Evolutionary conservation across 2,888 invertebrate species (phyloP), one percentile per base, ranked within the genome.

Genomic region (Apotomis capreana): DNA sequence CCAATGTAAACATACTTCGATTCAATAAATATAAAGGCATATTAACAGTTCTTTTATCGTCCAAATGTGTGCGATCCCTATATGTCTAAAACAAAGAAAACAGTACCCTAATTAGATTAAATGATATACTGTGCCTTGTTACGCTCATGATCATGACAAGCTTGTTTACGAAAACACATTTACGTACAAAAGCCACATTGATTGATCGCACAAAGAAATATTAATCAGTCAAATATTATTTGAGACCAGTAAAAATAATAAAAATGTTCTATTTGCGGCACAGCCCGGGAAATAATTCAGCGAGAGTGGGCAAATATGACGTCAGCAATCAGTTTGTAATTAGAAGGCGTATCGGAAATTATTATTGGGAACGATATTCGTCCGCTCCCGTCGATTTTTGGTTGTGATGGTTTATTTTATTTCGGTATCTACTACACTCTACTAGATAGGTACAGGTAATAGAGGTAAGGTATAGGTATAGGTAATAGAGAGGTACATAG

Each of bases 211-310:
- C 46, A 65, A 64, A 65, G 65, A 57, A 65, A 57, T 4, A n/a
- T 55, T 57, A 65, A 65, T 65, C 65, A 46, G 51, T 64, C 69
- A 51, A 63, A 55, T 69, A 69, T 61, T 55, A 61, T 65, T 65
- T 46, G 44, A 55, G 49, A 62, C 49, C 10, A 61, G 62, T 57
- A 36, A 62, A 57, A 63, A 62, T 51, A 69, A 65, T 65, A 65
- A 46, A 46, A 57, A 57, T 13, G 26, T 58, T 58, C 26, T 58
- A 37, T 61, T 44, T 52, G 15, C 12, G 44, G 13, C 5, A 49
- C 4, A 8, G n/a, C 2, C 51, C 51, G 44, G 44, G 49, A 51
- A 58, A 69, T 55, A 26, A 69, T 69, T 58, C 13, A 5, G 51
- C 57, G n/a, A 54, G 52, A 52, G 26, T 13, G 49, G 51, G 40